These are phyloP conservation scores for Rhea pennata DNA, from an alignment of 2,113 vertebrate genomes.

Conservation along the genomic window DNA sequence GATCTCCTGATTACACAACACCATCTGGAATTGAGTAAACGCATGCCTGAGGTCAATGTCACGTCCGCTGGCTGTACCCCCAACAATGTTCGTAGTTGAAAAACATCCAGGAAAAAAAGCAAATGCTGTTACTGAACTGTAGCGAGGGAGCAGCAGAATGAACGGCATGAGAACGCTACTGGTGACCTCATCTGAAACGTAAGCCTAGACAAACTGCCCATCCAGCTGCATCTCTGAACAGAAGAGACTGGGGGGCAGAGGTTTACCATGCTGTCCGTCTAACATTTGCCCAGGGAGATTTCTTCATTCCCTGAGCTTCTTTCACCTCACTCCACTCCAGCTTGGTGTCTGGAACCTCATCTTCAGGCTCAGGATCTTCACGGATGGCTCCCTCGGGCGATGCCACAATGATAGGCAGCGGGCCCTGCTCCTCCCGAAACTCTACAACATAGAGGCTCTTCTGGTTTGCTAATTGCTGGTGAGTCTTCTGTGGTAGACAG, in stretches of 20 bases:
- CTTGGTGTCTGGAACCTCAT: slow-evolving; percentile 80
- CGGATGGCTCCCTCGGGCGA: slow-evolving; percentile 72
- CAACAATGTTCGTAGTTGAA: accelerated
- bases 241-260: background rate
- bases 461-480: slow-evolving; percentile 85
- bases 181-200: background rate
- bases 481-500: slow-evolving; percentile 81
- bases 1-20: background rate
- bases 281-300: slow-evolving; percentile 81
- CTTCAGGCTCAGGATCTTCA: slow-evolving; percentile 75
- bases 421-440: slow-evolving; percentile 84
- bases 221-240: background rate
- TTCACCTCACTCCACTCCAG: slow-evolving; percentile 91
- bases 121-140: background rate
- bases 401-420: slow-evolving; percentile 87
- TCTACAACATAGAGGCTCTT: slow-evolving; percentile 91
- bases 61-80: accelerated
- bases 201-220: background rate
- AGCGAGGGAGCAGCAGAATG: background rate
- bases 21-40: background rate
- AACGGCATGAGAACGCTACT: background rate
- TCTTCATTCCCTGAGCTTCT: slow-evolving; percentile 81
- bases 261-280: slow-evolving; percentile 80
- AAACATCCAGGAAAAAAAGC: background rate
- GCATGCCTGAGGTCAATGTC: background rate